Base-by-base conservation (phyloP, 2,113 vertebrate species). In the Probosciger aterrimus region DNA sequence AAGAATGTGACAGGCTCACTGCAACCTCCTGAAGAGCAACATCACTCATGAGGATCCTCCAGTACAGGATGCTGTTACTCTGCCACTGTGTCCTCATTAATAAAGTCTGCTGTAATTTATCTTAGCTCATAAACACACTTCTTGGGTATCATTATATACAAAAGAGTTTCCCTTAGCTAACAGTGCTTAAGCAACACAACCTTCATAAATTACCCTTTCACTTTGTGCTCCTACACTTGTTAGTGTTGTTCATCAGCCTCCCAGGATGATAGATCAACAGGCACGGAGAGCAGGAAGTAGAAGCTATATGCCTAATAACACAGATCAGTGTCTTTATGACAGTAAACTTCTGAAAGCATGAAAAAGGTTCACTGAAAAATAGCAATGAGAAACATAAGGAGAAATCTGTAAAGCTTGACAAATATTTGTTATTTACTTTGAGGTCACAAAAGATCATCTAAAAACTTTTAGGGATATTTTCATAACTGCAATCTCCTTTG, bases 41-140 rank as follows among this genome's bases (percentile, higher is more conserved):
- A 50, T 46, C 17, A 71, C 37, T 50, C 13, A 30, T 39, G 18
- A 89, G 10, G 35, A 87, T 71, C 33, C 8, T 90, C 25, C 18
- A 3, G 1, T 15, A 14, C 18, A 59, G 16, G 10, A n/a, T 11
- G 7, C 0, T 1, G 4, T 23, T 63, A 39, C n/a, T 67, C 20
- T 82, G 10, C 4, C 11, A 8, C 60, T 37, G 6, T 43, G 25
- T 47, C 10, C 35, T 76, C 59, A 37, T 82, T 73, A 52, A n/a
- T 24, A 53, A 78, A 18, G 5, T 49, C 65, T 90, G 7, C 18
- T 89, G 20, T 33, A 49, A 86, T 91, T 71, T 75, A 46, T 49
- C 23, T 73, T 43, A 41, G 5, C 22, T 87, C 39, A 64, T 55
- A 60, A 15, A 67, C n/a, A 33, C 2, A 9, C 5, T 80, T 41